Evolutionary conservation across 2,797 vertebrate species (phyloP), one percentile per base, ranked within the genome.

Genomic region (Alcedo atthis): DNA sequence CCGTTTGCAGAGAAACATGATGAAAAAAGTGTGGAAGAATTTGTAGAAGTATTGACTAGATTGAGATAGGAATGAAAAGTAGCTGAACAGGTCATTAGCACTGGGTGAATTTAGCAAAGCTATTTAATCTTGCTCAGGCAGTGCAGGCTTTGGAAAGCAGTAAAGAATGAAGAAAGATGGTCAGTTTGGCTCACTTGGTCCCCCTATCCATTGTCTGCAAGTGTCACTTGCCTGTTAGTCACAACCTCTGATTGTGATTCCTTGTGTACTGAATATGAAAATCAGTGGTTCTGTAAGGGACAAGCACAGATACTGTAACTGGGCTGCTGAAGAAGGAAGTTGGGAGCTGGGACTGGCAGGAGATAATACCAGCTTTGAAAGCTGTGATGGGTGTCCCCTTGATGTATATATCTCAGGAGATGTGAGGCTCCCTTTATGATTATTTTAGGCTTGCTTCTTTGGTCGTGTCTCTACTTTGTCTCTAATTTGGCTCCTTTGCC

Each of bases 81-180:
- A 77, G 32, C 69, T 81, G 73, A 86, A 86, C 49, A 64, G 33
- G 69, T 77, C 64, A 43, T 86, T 86, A 83, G 14, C 55, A 86
- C 25, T 20, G 26, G 86, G 69, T 86, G 73, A 81, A 89, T 69
- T 86, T 77, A 89, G 78, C 61, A 53, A 46, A 64, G 43, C 70
- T 89, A 77, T 78, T 84, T 89, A 89, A 89, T 91, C 53, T 53
- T 89, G 70, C 89, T 89, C 74, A 49, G 26, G 64, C 74, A 91
- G 57, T 37, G 75, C 61, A 74, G 85, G 53, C 86, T 77, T 28
- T 78, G 37, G 66, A 74, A 91, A 74, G 71, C 71, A 84, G 53
- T 66, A 70, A 78, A 53, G 66, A 86, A 86, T 81, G 76, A 40
- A 46, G 49, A 76, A 79, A 81, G 78, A 54, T 25, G 46, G 9